Base-by-base conservation (phyloP, 2,797 vertebrate species). In the Florisuga fusca region DNA sequence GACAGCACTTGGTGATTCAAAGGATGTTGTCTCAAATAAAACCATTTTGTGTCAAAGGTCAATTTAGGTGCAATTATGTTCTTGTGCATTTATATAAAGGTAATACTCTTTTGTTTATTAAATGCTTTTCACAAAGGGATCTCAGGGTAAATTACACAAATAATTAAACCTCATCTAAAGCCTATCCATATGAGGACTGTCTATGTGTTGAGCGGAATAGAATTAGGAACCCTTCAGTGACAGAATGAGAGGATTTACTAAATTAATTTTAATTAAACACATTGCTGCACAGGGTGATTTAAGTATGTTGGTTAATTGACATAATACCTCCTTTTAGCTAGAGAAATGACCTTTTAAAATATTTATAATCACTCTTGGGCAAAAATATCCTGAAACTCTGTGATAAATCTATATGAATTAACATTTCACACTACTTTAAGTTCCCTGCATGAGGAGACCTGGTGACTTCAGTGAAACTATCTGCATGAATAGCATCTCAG, bases 321-420 rank as follows among this genome's bases (percentile, higher is more conserved):
- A 41, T 57, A 93, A 81, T 66, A 61, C 14, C 9, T 64, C 46
- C 14, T 91, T 93, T 86, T 83, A 89, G 87, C 12, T 72, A 89
- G 78, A 80, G 89, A 89, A 93, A 92, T 36, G 36, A 89, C 58
- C 53, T 93, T 91, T 95, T 36, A 66, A 93, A 87, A 93, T 87
- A 95, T 72, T 95, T 94, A 85, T 85, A 83, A 74, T 61, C 43
- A 58, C 54, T 78, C 61, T 67, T 31, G 21, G 50, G 50, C 18
- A 74, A 87, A 91, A 95, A 23, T 16, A 74, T n/a, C 53, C 50
- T 64, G 71, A 84, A 91, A 89, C 34, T 55, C 75, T 43, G 10
- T 26, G 41, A 62, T 85, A 76, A 92, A 87, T 74, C 76, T 84
- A 15, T 38, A 41, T 9, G 33, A n/a, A 90, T 26, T 31, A 90